Percentiles rank a stretch among this genome's conserved stretches.
phyloP scores from a whole-genome alignment of 2,113 vertebrate genomes.

The Polypterus senegalus region DNA sequence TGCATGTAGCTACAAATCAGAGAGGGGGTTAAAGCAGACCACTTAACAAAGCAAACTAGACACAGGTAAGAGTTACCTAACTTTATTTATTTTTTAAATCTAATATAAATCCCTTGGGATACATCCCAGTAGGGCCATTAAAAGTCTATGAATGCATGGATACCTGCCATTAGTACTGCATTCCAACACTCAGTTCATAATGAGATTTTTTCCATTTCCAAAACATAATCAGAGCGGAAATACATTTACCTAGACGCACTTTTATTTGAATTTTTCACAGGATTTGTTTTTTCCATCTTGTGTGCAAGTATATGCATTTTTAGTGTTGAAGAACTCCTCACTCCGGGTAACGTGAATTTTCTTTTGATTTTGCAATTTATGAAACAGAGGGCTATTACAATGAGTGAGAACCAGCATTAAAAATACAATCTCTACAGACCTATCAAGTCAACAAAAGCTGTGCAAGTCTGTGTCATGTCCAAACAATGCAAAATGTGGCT shows the following conservation, averaged over 20 bases:
- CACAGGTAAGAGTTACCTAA: conserved; percentile 82
- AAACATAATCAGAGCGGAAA: conserved; percentile 62
- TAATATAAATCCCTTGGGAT: conserved; percentile 83
- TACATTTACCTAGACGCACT: conserved; percentile 62
- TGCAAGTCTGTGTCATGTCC: not conserved
- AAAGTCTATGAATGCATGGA: conserved; percentile 69
- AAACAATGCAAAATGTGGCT: conserved; percentile 14
- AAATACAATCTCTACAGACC: conserved; percentile 61
- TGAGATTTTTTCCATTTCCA: conserved; percentile 39
- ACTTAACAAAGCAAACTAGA: conserved; percentile 36
- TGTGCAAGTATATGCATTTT: conserved; percentile 91
- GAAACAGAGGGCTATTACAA: conserved; percentile 41
- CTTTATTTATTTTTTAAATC: conserved; percentile 94
- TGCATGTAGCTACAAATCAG: too few species aligned
- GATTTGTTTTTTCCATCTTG: conserved; percentile 53
- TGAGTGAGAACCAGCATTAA: conserved; percentile 33
- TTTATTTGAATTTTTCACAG: conserved; percentile 48
- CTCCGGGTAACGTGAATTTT: conserved; percentile 62
- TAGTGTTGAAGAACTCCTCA: conserved; percentile 82
- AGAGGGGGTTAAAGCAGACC: too few species aligned
- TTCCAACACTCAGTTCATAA: conserved; percentile 71
- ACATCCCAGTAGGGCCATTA: conserved; percentile 63
- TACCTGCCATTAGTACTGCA: conserved; percentile 79
- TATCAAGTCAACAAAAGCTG: conserved; percentile 35
- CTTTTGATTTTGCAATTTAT: conserved; percentile 17